These are phyloP conservation scores for Rhodophaea formosa DNA, from an alignment of 2,888 invertebrate species.

Conservation along the genomic window DNA sequence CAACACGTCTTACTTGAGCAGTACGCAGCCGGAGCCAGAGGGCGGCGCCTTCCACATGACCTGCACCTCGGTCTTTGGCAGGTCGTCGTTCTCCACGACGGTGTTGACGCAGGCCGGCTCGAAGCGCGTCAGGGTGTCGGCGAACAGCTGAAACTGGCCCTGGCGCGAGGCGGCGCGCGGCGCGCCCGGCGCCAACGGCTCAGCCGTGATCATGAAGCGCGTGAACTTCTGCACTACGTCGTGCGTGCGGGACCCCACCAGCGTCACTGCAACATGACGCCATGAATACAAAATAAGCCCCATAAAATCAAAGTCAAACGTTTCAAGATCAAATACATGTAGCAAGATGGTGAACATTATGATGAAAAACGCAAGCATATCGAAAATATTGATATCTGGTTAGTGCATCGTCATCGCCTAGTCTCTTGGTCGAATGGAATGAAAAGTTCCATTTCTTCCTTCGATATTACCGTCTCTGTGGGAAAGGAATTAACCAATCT, in stretches of 20 bases:
- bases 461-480: no score
- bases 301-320: no score
- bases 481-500: no score
- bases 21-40: constrained; percentile 91
- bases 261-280: constrained; percentile 74
- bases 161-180: constrained; percentile 51
- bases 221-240: constrained; percentile 87
- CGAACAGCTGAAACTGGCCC: constrained; percentile 77
- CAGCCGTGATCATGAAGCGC: constrained; percentile 88
- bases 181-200: constrained; percentile 79
- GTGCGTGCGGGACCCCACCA: constrained; percentile 85
- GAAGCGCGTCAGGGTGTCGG: constrained; percentile 83
- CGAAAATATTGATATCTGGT: no score
- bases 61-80: constrained; percentile 90
- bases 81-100: constrained; percentile 88
- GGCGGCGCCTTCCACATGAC: constrained; percentile 96
- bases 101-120: constrained; percentile 93
- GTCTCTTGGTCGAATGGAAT: no score
- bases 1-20: constrained; percentile 84
- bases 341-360: no score
- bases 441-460: no score
- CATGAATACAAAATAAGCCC: no score
- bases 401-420: no score
- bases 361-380: no score
- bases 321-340: no score